phyloP scores from a whole-genome alignment of 2,797 vertebrate species.

The Anableps anableps region DNA sequence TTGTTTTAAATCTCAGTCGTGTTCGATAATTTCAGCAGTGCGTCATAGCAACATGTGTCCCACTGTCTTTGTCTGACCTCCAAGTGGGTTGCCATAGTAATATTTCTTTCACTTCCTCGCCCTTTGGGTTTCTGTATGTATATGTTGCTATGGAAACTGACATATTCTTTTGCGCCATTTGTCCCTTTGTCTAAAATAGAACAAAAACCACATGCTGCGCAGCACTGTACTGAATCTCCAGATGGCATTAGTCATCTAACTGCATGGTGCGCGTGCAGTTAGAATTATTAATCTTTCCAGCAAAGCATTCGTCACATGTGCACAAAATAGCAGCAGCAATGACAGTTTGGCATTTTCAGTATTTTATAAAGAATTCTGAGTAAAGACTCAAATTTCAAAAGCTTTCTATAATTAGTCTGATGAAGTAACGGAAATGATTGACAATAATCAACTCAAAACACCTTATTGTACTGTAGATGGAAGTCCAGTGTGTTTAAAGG shows the following conservation, averaged over 20 bases:
- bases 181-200: conserved; percentile 64
- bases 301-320: conserved; percentile 27
- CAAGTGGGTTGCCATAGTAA: conserved; percentile 68
- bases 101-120: conserved; percentile 57
- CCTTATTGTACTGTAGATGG: not conserved
- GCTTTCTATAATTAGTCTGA: not conserved
- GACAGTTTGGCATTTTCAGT: conserved; percentile 13
- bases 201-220: conserved; percentile 49
- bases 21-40: conserved; percentile 27
- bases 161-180: conserved; percentile 52
- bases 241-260: conserved; percentile 62
- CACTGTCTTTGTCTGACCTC: conserved; percentile 9
- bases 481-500: not conserved
- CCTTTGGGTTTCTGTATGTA: conserved; percentile 52
- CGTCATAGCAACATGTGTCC: conserved; percentile 48
- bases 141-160: conserved; percentile 66
- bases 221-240: conserved; percentile 12
- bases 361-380: not conserved
- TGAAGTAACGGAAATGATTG: not conserved
- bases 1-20: not conserved
- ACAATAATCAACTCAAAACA: not conserved
- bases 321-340: conserved; percentile 19
- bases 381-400: not conserved
- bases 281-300: conserved; percentile 46
- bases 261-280: conserved; percentile 28